These are phyloP conservation scores for Tricholaema leucomelas DNA, from an alignment of 2,113 vertebrate species.

Conservation along the genomic window DNA sequence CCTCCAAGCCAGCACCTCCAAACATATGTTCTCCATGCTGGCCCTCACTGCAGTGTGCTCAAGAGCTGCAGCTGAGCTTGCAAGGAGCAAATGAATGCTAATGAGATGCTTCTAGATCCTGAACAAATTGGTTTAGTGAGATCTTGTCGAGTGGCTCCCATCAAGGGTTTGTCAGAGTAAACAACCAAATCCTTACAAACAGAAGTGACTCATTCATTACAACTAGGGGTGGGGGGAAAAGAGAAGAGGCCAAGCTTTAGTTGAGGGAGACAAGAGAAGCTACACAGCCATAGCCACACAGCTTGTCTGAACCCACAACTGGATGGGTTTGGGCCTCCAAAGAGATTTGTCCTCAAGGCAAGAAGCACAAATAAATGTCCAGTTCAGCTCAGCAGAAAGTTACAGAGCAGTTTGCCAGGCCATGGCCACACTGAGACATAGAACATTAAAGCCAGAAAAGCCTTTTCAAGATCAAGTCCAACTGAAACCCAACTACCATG, in stretches of 20 bases:
- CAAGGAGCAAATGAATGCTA: slow-evolving; percentile 59
- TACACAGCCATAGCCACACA: neutral
- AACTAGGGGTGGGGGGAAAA: no score
- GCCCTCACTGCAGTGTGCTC: slow-evolving; percentile 32
- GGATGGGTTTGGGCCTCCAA: neutral
- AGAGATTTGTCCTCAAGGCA: neutral
- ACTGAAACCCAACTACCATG: no score
- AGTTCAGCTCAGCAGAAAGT: neutral
- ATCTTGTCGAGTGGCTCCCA: slow-evolving; percentile 53
- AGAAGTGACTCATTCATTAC: slow-evolving; percentile 53
- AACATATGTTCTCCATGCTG: slow-evolving; percentile 32
- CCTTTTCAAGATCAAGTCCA: no score
- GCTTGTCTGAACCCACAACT: neutral
- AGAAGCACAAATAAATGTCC: fast-evolving
- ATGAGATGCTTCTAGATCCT: slow-evolving; percentile 65
- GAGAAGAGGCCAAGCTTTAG: neutral
- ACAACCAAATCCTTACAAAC: slow-evolving; percentile 63
- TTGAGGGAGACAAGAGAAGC: neutral
- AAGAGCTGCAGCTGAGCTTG: slow-evolving; percentile 57
- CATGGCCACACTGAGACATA: neutral
- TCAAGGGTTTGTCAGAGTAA: slow-evolving; percentile 56
- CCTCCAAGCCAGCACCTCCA: slow-evolving; percentile 14
- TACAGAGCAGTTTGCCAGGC: neutral
- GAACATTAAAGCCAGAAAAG: neutral
- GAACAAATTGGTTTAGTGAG: slow-evolving; percentile 65